Base-by-base conservation (phyloP, 2,113 vertebrate genomes). In the Macrotus californicus region DNA sequence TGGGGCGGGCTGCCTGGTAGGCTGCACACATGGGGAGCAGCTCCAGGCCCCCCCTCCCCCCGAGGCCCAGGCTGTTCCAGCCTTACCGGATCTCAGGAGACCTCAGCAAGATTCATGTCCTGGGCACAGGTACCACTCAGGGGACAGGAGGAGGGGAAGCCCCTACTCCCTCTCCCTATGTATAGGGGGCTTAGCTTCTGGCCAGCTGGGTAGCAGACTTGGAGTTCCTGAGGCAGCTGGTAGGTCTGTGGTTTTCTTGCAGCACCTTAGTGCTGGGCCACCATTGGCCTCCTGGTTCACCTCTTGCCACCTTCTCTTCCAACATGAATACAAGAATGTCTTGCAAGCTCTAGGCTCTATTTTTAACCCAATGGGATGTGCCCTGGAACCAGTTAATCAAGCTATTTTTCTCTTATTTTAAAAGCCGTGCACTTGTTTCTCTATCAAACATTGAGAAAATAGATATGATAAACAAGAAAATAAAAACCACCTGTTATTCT, bases 401-500 rank as follows among this genome's bases (percentile, higher is more conserved):
- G 43, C 1, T 31, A 7, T 29, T 46, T 75, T 73, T 41, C 29
- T 46, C 54, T 87, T 43, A 39, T 86, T 91, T 91, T 86, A 73
- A 93, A 94, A 91, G 70, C 16, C 39, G 19, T 48, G 11, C 39
- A 14, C 31, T 82, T 86, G 13, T 77, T 64, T 88, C 93, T 67
- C 39, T 50, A 70, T 64, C n/a, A 72, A 46, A 90, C 59, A n/a
- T 18, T 56, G 64, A 83, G 72, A 70, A 67, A 82, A 64, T 15
- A 67, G 22, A 59, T 41, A 76, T 24, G 6, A 61, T 6, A 50
- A 7, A 54, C 3, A 75, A 70, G 72, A 76, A 69, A 73, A 69
- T 16, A 50, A 80, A 96, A 46, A 77, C 41, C n/a, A 92, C 59
- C 31, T 91, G 31, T 67, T 80, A 72, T 46, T 92, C 64, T 93